Evolutionary conservation across 1,140 invertebrate species (phyloP), one percentile per base, ranked within the genome.

Genomic region (Mercenaria mercenaria): DNA sequence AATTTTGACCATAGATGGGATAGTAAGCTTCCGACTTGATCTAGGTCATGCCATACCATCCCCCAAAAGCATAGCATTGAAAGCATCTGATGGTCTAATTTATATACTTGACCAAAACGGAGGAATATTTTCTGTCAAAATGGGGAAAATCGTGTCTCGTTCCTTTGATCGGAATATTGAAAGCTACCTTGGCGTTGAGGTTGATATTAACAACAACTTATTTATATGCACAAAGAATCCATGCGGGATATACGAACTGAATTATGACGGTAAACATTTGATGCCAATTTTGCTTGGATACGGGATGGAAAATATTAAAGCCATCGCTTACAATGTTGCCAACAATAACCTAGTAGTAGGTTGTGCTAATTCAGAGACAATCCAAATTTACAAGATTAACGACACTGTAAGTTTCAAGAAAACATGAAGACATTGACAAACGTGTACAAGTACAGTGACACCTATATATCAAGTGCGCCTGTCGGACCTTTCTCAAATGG

Each of bases 161-260:
- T 37, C 50, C 0, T 77, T 41, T 37, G 86, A 88, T 56, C n/a
- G 34, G 23, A 80, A 80, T 61, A 72, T 88, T 26, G 86, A 79
- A n/a, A 32, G 29, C 0, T 88, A 88, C 34, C 29, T 47, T 34
- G 61, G 43, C 29, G 32, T 88, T n/a, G 77, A 34, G 34, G 56
- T 47, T 23, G 86, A 88, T 41, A 20, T 64, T 1, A 56, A 80
- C 41, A 64, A 69, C 29, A 81, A 43, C 41, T 61, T 88, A 18
- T 88, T 47, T 50, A 77, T 88, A 3, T 72, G 61, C 26, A 69
- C 56, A 1, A 52, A 79, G 26, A n/a, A 72, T 39, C 74, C 77
- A 37, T 61, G 52, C 32, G 77, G 86, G 13, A 74, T 88, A n/a
- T 50, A 81, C 18, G 86, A 88, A 34, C 26, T 88, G 4, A 81